A percentile compares a stretch with the other conserved stretches of the same genome.
Evolutionary conservation across 2,888 invertebrate species (phyloP).

Genomic region (Caenorhabditis sinica): DNA sequence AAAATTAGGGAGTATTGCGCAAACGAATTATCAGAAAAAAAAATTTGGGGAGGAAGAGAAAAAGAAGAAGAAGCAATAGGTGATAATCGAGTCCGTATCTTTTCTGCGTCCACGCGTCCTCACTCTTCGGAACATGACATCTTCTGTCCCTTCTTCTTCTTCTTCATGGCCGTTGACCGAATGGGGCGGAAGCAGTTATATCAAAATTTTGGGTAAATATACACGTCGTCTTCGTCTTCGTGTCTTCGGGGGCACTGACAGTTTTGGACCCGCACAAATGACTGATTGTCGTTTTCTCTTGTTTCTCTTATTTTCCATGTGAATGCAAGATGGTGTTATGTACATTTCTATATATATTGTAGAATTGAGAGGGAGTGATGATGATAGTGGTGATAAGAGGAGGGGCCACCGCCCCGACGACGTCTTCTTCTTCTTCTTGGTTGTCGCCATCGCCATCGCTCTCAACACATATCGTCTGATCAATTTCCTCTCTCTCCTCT

Average conservation of each 20-base stretch:
- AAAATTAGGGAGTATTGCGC: too few species aligned
- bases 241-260: slow-evolving; percentile 8
- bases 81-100: neutral
- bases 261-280: slow-evolving; percentile 43
- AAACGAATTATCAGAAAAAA: slow-evolving; percentile 7
- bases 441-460: neutral
- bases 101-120: slow-evolving; percentile 24
- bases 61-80: slow-evolving; percentile 39
- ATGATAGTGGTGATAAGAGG: slow-evolving; percentile 51
- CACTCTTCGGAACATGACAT: slow-evolving; percentile 26
- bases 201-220: slow-evolving; percentile 38
- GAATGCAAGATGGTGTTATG: neutral
- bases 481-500: slow-evolving; percentile 46
- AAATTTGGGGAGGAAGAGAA: slow-evolving; percentile 7
- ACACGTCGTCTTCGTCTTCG: slow-evolving; percentile 1
- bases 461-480: slow-evolving; percentile 42
- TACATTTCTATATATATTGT: slow-evolving; percentile 32
- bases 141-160: too few species aligned
- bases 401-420: slow-evolving; percentile 52
- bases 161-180: slow-evolving; percentile 41
- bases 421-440: neutral
- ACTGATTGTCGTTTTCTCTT: slow-evolving; percentile 23
- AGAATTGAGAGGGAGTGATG: slow-evolving; percentile 33
- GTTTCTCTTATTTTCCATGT: neutral
- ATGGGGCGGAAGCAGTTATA: slow-evolving; percentile 47